Base-by-base conservation (phyloP, 2,113 vertebrate genomes). In the Charina bottae region DNA sequence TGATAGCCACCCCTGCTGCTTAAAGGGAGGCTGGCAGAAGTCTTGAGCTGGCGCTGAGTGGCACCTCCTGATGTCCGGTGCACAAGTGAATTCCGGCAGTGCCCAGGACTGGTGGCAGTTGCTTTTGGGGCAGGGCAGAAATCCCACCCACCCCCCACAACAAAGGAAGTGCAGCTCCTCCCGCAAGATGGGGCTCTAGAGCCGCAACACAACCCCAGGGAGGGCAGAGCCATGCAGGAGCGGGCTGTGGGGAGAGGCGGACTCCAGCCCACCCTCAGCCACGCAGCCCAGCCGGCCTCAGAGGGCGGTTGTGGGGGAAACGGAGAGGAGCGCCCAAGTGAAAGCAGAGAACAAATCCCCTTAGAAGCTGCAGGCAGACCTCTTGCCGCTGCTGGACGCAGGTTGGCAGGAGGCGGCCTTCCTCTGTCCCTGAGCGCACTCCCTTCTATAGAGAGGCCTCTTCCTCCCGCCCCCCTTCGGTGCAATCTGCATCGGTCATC, bases 1-100 rank as follows among this genome's bases (percentile, higher is more conserved):
- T 68, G 94, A 95, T 59, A 94, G 91, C 93, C 33, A 94, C 85
- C 1, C 0, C 15, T 17, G 68, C 19, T 17, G 64, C 64, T 33
- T 33, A 12, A 1, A 72, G 64, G 49, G 49, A 5, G 49, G 49
- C 49, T 49, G 49, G 49, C 49, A 49, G 49, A 7, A 6, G 49
- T 49, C 49, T 49, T 49, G 42, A 42, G 42, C 42, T 42, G 42
- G 42, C 3, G 42, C 42, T 42, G 42, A 42, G 42, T 42, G 42
- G 42, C 42, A 42, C 42, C 62, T 64, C 26, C 62, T n/a, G 62
- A 64, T 28, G 26, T 13, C 11, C 62, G 2, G 28, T 17, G 15
- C 33, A 13, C 68, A 68, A 4, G 28, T n/a, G 26, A 26, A 19
- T 6, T 28, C 17, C 6, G 2, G 68, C 4, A n/a, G n/a, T 2